Percentiles rank a stretch among this genome's conserved stretches.
These are phyloP conservation scores for Acleris literana DNA, from an alignment of 2,888 invertebrate genomes.

Conservation along the genomic window DNA sequence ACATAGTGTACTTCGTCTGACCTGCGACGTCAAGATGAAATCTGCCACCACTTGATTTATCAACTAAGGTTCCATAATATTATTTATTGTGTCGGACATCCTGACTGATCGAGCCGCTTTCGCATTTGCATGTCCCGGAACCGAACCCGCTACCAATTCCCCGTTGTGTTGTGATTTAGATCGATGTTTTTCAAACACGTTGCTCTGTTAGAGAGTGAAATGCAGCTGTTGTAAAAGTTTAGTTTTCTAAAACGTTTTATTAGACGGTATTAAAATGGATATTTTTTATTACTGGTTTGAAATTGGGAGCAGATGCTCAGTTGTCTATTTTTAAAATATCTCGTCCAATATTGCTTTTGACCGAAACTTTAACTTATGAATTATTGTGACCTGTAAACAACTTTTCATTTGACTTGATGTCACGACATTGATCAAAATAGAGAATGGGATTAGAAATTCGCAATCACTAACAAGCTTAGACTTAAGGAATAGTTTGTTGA, in stretches of 20 bases:
- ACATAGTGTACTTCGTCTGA: no score
- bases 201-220: neutral
- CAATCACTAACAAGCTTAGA: no score
- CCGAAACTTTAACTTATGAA: no score
- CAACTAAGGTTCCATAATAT: neutral
- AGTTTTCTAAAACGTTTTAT: slow-evolving; percentile 4
- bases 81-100: slow-evolving; percentile 15
- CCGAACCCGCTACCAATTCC: slow-evolving; percentile 15
- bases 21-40: no score
- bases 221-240: slow-evolving; percentile 3
- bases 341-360: no score
- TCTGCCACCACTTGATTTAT: no score
- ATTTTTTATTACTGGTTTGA: neutral
- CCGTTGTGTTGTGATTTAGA: slow-evolving; percentile 22
- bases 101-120: slow-evolving; percentile 13
- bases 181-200: slow-evolving; percentile 23
- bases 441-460: no score
- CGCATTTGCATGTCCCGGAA: slow-evolving; percentile 30
- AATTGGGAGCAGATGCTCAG: neutral
- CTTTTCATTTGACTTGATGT: no score
- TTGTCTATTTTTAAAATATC: no score
- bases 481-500: no score
- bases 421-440: no score
- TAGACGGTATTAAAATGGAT: neutral
- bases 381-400: no score